A percentile compares a stretch with the other conserved stretches of the same genome.
phyloP scores from a whole-genome alignment of 2,797 vertebrate genomes.

The Sarcophilus harrisii region DNA sequence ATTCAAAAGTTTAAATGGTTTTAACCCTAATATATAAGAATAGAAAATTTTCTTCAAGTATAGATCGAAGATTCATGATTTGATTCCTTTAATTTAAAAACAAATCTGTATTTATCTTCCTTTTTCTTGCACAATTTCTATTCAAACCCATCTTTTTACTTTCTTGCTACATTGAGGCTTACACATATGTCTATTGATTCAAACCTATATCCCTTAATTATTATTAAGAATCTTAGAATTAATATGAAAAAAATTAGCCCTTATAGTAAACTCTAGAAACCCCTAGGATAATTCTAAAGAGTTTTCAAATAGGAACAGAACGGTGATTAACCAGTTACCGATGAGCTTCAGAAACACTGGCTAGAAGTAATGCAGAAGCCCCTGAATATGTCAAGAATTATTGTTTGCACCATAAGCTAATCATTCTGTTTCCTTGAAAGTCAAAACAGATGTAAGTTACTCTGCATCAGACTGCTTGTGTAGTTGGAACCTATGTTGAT shows the following conservation, averaged over 20 bases:
- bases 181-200: neutral
- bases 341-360: neutral
- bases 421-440: neutral
- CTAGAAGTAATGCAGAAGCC: neutral
- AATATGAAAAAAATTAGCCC: constrained; percentile 3
- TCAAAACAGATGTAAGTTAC: neutral
- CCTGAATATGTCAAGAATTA: neutral
- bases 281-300: neutral
- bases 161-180: neutral
- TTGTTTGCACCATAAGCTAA: neutral
- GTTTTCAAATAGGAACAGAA: constrained; percentile 3
- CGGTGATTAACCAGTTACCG: neutral
- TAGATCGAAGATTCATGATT: neutral
- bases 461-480: neutral
- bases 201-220: neutral
- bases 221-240: neutral
- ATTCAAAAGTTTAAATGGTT: neutral
- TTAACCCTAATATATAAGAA: neutral
- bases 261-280: neutral
- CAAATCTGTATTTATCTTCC: neutral
- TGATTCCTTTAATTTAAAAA: neutral
- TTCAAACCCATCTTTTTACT: neutral
- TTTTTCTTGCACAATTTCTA: neutral
- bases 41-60: neutral
- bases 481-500: neutral